A percentile compares a stretch with the other conserved stretches of the same genome.
These are phyloP conservation scores for Clarias macrocephalus DNA, from an alignment of 2,113 vertebrate genomes.

Conservation along the genomic window DNA sequence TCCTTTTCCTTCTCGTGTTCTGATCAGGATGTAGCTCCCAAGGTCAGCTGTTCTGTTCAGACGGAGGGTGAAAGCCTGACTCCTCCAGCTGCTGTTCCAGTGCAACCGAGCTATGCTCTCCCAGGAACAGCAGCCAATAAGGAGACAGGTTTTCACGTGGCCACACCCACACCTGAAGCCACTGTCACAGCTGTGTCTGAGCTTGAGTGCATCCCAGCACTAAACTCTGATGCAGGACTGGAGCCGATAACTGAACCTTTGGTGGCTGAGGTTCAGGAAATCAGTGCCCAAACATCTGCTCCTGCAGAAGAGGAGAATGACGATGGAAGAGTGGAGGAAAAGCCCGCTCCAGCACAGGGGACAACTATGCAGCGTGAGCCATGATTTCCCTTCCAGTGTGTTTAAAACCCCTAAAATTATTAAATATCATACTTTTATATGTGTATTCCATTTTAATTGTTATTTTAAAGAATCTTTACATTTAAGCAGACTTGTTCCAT, in stretches of 20 bases:
- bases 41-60: too few relatives aligned
- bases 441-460: too few relatives aligned
- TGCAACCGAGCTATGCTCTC: too few relatives aligned
- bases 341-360: constrained; percentile 69
- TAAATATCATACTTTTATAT: too few relatives aligned
- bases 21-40: too few relatives aligned
- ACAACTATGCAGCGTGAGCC: constrained; percentile 76
- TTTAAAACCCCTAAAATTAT: too few relatives aligned
- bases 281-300: constrained; percentile 48
- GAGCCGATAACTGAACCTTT: constrained; percentile 77
- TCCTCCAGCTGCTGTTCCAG: too few relatives aligned
- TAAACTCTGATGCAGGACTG: constrained; percentile 69
- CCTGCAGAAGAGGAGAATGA: constrained; percentile 39
- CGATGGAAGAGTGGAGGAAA: constrained; percentile 55
- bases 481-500: too few relatives aligned
- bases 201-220: constrained; percentile 60
- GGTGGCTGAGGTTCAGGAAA: constrained; percentile 60
- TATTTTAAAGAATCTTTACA: too few relatives aligned
- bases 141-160: constrained; percentile 17
- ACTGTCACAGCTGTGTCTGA: constrained; percentile 14
- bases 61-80: too few relatives aligned
- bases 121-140: neutral
- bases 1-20: too few relatives aligned
- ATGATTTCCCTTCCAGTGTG: too few relatives aligned
- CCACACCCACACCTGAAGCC: constrained; percentile 35